Percentiles rank a stretch among this genome's conserved stretches.
phyloP scores from a whole-genome alignment of 1,140 invertebrate genomes.

The Trialeurodes vaporariorum region DNA sequence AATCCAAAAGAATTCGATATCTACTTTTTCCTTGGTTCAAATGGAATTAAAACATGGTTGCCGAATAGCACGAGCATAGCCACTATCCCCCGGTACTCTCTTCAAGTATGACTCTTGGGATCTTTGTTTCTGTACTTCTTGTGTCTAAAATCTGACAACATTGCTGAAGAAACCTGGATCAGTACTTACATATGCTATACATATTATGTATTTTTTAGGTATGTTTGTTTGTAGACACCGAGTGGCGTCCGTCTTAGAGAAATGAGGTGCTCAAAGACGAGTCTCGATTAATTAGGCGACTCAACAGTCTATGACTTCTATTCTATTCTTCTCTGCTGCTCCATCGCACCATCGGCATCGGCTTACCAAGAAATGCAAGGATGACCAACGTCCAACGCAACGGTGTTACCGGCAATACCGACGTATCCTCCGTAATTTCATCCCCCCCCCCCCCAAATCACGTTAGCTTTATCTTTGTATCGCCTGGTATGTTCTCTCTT shows the following conservation, averaged over 20 bases:
- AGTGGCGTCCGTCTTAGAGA: not conserved
- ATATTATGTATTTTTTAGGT: too few relatives aligned
- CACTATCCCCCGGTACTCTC: not conserved
- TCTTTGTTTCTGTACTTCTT: too few relatives aligned
- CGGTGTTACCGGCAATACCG: too few relatives aligned
- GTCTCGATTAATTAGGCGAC: not conserved
- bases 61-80: too few relatives aligned
- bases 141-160: too few relatives aligned
- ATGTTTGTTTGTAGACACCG: not conserved
- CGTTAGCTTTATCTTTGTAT: not conserved
- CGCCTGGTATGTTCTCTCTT: not conserved
- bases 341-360: not conserved
- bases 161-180: too few relatives aligned
- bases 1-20: too few relatives aligned
- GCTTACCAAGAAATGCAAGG: too few relatives aligned
- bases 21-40: too few relatives aligned
- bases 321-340: not conserved
- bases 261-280: not conserved
- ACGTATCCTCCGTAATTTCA: not conserved
- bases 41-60: too few relatives aligned
- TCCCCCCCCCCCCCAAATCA: not conserved
- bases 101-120: not conserved
- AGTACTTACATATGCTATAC: too few relatives aligned
- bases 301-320: not conserved
- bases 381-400: too few relatives aligned